These are phyloP conservation scores for Diabrotica virgifera DNA, from an alignment of 1,140 invertebrate genomes.

Conservation along the genomic window DNA sequence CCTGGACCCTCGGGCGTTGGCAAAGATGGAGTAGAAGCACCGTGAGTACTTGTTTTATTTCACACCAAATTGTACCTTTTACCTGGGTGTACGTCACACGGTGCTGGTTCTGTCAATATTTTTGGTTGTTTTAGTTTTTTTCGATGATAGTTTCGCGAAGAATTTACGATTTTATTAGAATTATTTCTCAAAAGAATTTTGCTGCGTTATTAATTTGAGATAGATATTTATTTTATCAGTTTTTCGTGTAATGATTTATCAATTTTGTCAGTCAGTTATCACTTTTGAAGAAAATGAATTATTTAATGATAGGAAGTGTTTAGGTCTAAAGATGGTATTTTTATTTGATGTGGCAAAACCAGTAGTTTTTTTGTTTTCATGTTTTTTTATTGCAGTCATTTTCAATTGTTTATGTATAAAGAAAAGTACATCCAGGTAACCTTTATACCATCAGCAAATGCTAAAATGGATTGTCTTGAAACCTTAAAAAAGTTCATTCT, in stretches of 20 bases:
- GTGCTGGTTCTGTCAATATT: constrained; percentile 4
- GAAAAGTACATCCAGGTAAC: neutral
- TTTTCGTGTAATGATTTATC: too few relatives aligned
- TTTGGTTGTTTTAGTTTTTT: neutral
- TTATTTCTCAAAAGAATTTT: too few relatives aligned
- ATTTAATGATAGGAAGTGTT: constrained; percentile 1
- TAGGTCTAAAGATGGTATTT: neutral
- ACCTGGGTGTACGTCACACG: constrained; percentile 26
- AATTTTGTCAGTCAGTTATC: too few relatives aligned
- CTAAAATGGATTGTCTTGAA: neutral
- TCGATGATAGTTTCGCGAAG: too few relatives aligned
- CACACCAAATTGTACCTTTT: constrained; percentile 18
- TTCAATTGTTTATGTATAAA: neutral
- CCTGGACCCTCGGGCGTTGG: constrained; percentile 57
- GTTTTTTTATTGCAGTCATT: neutral
- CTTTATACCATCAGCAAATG: neutral
- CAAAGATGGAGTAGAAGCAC: constrained; percentile 53
- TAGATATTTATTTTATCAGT: too few relatives aligned
- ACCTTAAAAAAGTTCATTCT: neutral
- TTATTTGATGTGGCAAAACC: constrained; percentile 10
- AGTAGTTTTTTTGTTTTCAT: neutral
- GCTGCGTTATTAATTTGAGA: too few relatives aligned
- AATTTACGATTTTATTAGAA: too few relatives aligned
- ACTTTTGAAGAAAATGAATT: neutral
- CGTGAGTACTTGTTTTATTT: constrained; percentile 53